phyloP scores from a whole-genome alignment of 2,113 vertebrate species.

The Hemiscyllium ocellatum region DNA sequence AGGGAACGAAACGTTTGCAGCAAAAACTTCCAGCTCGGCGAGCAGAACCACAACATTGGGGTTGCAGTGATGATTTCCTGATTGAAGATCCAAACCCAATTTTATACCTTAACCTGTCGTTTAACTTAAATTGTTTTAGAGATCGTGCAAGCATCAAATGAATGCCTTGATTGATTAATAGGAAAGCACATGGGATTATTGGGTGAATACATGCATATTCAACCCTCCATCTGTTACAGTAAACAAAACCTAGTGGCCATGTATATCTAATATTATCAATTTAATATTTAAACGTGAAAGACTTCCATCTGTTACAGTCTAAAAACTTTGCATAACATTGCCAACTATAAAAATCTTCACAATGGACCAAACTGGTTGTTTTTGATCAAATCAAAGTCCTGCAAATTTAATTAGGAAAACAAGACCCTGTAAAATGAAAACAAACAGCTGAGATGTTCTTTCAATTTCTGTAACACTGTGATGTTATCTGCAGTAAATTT shows the following conservation, averaged over 20 bases:
- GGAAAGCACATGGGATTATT: not conserved
- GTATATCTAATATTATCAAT: not conserved
- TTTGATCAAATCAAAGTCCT: not conserved
- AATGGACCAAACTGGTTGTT: not conserved
- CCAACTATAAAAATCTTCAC: conserved; percentile 6
- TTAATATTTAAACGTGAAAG: not conserved
- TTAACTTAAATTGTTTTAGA: not conserved
- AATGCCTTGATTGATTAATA: not conserved
- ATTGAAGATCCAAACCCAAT: not conserved
- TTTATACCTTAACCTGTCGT: not conserved
- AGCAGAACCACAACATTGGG: too few species aligned
- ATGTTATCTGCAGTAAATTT: not conserved
- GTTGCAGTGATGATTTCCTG: not conserved
- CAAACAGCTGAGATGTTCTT: not conserved
- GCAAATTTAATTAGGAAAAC: not conserved
- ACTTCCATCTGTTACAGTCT: not conserved
- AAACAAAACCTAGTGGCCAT: not conserved
- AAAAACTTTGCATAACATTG: not conserved
- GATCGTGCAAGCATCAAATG: not conserved
- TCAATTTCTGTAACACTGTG: not conserved
- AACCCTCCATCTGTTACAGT: not conserved
- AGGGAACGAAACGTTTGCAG: too few species aligned
- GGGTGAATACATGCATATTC: not conserved
- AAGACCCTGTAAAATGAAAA: not conserved
- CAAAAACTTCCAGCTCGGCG: too few species aligned